Conservation (phyloP, 2,888 invertebrate species). For the Vannuccia rotundouncinata region DNA sequence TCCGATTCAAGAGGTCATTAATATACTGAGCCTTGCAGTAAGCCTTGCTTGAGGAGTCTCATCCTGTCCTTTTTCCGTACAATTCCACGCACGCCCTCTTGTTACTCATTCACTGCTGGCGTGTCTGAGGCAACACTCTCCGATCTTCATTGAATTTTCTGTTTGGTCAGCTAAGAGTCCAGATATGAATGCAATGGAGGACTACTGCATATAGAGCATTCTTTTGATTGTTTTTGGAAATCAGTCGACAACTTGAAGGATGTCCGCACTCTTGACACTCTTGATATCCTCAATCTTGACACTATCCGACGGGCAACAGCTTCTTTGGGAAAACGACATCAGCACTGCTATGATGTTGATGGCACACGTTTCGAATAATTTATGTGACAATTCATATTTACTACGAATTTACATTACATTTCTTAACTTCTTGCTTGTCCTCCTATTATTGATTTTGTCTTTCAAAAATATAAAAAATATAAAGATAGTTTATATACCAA, state of each 20-base stretch:
- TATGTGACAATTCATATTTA: background rate
- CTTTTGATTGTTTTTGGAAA: background rate
- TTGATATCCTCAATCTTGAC: background rate
- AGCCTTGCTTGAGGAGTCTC: background rate
- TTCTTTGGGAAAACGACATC: background rate
- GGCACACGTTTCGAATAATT: background rate
- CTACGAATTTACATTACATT: background rate
- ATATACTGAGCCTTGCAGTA: background rate
- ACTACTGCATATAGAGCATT: background rate
- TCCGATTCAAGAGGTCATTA: background rate
- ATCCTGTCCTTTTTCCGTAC: background rate
- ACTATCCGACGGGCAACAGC: background rate
- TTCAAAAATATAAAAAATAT: too few relatives aligned
- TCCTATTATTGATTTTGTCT: background rate
- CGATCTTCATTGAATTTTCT: background rate
- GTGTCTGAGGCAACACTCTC: background rate
- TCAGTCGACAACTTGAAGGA: background rate
- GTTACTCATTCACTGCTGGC: background rate
- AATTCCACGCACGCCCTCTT: background rate
- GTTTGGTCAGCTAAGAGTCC: background rate
- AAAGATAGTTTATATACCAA: too few relatives aligned
- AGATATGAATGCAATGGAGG: background rate
- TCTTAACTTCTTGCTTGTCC: background rate
- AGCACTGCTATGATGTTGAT: background rate
- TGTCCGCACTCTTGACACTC: background rate